A percentile compares a stretch with the other conserved stretches of the same genome.
Evolutionary conservation across 2,888 invertebrate species (phyloP).

Genomic region (Sarcophaga caerulescens): DNA sequence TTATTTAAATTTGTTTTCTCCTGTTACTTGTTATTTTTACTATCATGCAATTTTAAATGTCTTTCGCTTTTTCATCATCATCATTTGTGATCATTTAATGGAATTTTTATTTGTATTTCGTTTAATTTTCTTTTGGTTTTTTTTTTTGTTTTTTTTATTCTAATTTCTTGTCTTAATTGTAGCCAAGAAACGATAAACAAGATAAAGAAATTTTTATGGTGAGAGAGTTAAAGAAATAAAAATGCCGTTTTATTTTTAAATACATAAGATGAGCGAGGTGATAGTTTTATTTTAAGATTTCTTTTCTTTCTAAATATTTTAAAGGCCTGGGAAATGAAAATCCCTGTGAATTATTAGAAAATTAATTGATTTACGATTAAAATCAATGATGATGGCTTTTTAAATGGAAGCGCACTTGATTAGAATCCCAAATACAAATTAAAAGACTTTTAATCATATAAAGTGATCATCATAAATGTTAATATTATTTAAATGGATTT

Average conservation of each 20-base stretch:
- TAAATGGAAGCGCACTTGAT: not conserved
- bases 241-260: conserved; percentile 3
- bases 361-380: conserved; percentile 57
- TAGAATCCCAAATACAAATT: not conserved
- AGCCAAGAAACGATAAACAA: conserved; percentile 1
- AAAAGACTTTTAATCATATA: not conserved
- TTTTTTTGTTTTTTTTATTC: not conserved
- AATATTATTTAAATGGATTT: not conserved
- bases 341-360: conserved; percentile 36
- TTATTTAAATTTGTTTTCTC: not conserved
- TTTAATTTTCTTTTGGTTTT: too few relatives aligned
- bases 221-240: conserved; percentile 51
- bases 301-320: not conserved
- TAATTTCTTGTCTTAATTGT: conserved; percentile 10
- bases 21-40: conserved; percentile 46
- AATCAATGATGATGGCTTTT: not conserved
- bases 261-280: not conserved
- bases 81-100: conserved; percentile 35
- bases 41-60: conserved; percentile 63
- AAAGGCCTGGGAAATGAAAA: conserved; percentile 40
- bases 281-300: conserved; percentile 31
- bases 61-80: conserved; percentile 15
- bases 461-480: not conserved
- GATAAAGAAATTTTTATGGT: conserved; percentile 51
- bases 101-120: conserved; percentile 20